Conservation (phyloP, 2,113 vertebrate genomes). For the Alouatta palliata region DNA sequence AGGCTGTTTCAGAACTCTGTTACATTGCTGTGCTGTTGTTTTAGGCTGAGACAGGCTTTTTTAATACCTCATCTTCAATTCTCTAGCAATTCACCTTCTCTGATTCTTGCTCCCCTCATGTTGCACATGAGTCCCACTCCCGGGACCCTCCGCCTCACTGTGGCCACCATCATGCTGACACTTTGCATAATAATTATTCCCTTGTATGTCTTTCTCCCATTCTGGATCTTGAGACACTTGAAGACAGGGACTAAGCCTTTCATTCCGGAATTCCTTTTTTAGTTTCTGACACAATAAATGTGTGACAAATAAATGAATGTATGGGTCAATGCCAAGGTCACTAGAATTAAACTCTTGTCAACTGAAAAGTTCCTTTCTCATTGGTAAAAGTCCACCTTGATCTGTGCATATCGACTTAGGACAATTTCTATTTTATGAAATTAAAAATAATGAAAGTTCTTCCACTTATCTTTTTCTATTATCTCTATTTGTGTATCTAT, state of each 20-base stretch:
- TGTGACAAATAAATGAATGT: neutral
- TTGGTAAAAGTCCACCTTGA: neutral
- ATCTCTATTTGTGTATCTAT: neutral
- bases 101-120: fast-evolving
- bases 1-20: neutral
- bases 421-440: neutral
- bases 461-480: neutral
- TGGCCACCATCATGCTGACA: neutral
- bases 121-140: neutral
- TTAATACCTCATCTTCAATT: neutral
- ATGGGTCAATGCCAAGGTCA: neutral
- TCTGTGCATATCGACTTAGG: neutral
- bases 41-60: neutral
- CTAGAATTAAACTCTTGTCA: neutral
- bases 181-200: fast-evolving
- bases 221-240: neutral
- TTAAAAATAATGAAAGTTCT: neutral
- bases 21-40: neutral
- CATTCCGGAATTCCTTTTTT: neutral
- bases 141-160: neutral
- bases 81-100: neutral
- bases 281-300: neutral
- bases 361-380: neutral
- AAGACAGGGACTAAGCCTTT: neutral
- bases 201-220: neutral